Base-by-base conservation (phyloP, 2,113 vertebrate genomes). In the Phyllostomus discolor region DNA sequence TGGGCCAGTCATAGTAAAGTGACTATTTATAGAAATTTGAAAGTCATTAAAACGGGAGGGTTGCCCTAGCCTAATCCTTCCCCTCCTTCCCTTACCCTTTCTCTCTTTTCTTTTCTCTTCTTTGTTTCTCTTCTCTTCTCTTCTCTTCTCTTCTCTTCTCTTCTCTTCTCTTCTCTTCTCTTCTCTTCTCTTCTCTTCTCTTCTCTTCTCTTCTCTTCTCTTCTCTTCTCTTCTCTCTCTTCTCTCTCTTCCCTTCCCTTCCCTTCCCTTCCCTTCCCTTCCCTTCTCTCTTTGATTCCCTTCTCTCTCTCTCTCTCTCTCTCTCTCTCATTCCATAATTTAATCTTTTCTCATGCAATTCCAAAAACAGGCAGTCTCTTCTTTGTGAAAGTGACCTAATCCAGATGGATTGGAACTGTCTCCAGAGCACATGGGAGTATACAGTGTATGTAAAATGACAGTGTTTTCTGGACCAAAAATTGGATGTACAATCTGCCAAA, bases 11-110 rank as follows among this genome's bases (percentile, higher is more conserved):
- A 90, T 19, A 12, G n/a, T 5, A 31, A 50, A 79, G 26, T 43
- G 41, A 72, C 66, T 90, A 14, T 80, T 95, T 95, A 70, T 50
- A 84, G 50, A 83, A 96, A 91, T 57, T 33, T 69, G 17, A 52
- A 80, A 24, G 85, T 26, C 10, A 66, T 57, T 85, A 41, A 83
- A 66, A 81, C 1, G 4, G 48, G 52, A 80, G 10, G 4, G 5
- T 2, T 57, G 4, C 3, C 67, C 35, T 46, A 17, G 41, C 50
- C 79, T 50, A n/a, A 12, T 4, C 2, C 24, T 76, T 35, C 26
- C 38, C 33, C 46, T 46, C 20, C 28, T 81, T 26, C 28, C 14
- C 26, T 46, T 67, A 6, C 41, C 8, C 33, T 66, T 35, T 70
- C 31, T 70, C 50, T 33, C 28, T 72, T 24, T 59, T 35, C 46